phyloP scores from a whole-genome alignment of 30 jellyfish, hydroid and myxozoan species.

The Aurelia sp. region DNA sequence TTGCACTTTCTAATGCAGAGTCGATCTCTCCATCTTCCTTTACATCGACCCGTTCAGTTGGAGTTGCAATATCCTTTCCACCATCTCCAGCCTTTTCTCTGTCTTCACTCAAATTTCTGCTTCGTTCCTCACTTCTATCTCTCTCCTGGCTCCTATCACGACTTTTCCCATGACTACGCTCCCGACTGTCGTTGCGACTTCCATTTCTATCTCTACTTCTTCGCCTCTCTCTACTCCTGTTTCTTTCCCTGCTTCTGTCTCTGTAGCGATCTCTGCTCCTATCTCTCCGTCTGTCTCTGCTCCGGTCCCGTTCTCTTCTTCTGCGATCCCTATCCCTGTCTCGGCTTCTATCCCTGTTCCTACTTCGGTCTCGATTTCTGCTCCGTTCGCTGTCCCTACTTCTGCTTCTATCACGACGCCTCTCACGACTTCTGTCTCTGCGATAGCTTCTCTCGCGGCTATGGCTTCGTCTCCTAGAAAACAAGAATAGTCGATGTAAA shows the following conservation, averaged over 20 bases:
- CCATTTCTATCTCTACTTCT: conserved; percentile 47
- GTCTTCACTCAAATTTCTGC: conserved; percentile 35
- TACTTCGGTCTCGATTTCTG: conserved; percentile 41
- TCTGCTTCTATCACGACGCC: conserved; percentile 51
- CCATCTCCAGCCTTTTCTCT: conserved; percentile 11
- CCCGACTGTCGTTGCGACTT: conserved; percentile 53
- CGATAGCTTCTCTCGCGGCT: conserved; percentile 69
- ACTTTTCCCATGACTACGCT: conserved; percentile 65
- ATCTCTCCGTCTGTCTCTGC: conserved; percentile 62
- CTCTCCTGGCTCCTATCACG: conserved; percentile 53
- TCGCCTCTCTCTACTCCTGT: conserved; percentile 66
- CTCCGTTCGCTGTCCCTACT: conserved; percentile 27
- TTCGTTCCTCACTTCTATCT: conserved; percentile 36
- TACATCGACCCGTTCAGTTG: conserved; percentile 2
- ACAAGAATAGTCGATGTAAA: background rate
- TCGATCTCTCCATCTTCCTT: conserved; percentile 64
- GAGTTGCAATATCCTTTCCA: conserved; percentile 4
- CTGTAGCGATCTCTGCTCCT: conserved; percentile 55
- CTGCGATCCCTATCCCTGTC: conserved; percentile 59
- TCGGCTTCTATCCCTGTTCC: conserved; percentile 49
- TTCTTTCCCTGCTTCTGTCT: conserved; percentile 35
- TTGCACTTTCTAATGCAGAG: conserved; percentile 17
- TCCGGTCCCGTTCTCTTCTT: conserved; percentile 61
- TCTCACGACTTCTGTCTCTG: conserved; percentile 52
- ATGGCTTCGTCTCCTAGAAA: conserved; percentile 48